These are phyloP conservation scores for Charaxes varanes DNA, from an alignment of 1,140 invertebrate species.

Conservation along the genomic window DNA sequence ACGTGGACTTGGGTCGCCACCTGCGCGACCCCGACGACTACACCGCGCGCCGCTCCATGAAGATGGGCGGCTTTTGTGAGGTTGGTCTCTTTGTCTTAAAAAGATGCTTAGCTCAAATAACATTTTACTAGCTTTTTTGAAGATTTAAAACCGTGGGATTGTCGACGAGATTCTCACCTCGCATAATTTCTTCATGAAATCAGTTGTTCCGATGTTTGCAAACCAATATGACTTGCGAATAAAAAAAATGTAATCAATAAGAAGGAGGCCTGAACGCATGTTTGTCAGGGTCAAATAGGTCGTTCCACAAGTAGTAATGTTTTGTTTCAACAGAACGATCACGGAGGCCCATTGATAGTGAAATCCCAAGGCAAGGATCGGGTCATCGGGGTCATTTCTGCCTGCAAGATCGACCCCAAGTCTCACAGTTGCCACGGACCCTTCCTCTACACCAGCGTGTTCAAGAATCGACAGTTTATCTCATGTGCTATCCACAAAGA, in stretches of 20 bases:
- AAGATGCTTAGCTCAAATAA: no score
- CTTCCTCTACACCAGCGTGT: constrained; percentile 58
- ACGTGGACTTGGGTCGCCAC: constrained; percentile 49
- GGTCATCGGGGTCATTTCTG: constrained; percentile 57
- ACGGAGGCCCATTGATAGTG: constrained; percentile 54
- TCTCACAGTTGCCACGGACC: constrained; percentile 57
- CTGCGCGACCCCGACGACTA: constrained; percentile 51
- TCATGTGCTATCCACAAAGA: constrained; percentile 61
- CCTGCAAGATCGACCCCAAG: constrained; percentile 61
- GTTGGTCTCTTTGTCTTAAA: no score
- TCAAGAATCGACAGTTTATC: constrained; percentile 53
- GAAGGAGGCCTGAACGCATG: no score
- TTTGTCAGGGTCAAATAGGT: no score
- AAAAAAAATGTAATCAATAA: no score
- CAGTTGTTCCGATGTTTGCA: no score
- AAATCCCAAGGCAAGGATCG: constrained; percentile 51
- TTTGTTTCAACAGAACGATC: constrained; percentile 45
- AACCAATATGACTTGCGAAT: no score
- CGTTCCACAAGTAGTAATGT: no score
- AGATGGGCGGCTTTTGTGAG: constrained; percentile 60
- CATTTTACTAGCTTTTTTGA: no score
- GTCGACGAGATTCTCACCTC: no score
- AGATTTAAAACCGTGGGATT: no score
- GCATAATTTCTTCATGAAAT: no score
- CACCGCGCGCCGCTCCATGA: constrained; percentile 37